A percentile compares a stretch with the other conserved stretches of the same genome.
Evolutionary conservation across 2,113 vertebrate species (phyloP).

Genomic region (Daphoenositta chrysoptera): DNA sequence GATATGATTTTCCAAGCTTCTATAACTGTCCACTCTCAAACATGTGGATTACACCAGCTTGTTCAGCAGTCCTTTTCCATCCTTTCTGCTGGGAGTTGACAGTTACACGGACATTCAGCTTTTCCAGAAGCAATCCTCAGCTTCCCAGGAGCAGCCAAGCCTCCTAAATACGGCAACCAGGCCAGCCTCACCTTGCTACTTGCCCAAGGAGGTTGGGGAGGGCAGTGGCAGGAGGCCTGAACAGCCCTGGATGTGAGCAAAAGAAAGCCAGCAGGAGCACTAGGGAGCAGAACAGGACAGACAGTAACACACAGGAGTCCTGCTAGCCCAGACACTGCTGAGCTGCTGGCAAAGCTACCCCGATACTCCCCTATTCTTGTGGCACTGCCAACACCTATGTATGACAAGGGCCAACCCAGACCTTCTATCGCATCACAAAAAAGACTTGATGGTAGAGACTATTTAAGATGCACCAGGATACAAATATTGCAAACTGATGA

Average conservation of each 20-base stretch:
- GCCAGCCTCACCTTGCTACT: not conserved
- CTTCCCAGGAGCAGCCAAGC: not conserved
- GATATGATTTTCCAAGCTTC: not conserved
- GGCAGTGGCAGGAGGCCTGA: not conserved
- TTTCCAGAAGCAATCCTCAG: not conserved
- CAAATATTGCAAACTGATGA: not conserved
- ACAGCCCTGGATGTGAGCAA: not conserved
- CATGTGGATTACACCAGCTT: not conserved
- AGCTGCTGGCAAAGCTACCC: not conserved
- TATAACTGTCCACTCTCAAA: not conserved
- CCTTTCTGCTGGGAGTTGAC: not conserved
- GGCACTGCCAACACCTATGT: not conserved
- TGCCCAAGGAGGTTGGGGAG: not conserved
- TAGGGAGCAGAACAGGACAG: accelerated
- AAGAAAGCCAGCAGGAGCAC: not conserved
- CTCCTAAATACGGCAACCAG: not conserved
- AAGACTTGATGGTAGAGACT: not conserved
- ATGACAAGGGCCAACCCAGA: not conserved
- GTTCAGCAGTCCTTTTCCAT: not conserved
- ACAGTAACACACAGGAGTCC: accelerated
- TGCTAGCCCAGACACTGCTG: not conserved
- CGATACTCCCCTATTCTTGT: accelerated
- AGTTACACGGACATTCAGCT: accelerated
- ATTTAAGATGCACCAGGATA: not conserved
- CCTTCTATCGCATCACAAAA: not conserved